Percentiles rank a stretch among this genome's conserved stretches.
Evolutionary conservation across 2,113 vertebrate species (phyloP).

Genomic region (Pituophis catenifer): DNA sequence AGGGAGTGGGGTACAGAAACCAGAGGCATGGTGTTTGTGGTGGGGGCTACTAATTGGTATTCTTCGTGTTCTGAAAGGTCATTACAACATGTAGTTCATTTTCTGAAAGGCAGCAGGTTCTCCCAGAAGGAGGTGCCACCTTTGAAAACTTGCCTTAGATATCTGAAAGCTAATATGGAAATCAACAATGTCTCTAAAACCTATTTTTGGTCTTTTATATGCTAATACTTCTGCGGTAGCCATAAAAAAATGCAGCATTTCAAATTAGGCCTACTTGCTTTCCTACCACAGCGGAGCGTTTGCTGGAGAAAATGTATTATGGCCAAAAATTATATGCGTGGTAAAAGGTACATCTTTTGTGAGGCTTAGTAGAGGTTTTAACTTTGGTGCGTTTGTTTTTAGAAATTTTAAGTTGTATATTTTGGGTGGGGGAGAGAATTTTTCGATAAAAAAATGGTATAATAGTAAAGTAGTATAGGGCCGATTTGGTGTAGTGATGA

Average conservation of each 20-base stretch:
- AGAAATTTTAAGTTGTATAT: background rate
- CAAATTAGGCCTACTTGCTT: constrained; percentile 28
- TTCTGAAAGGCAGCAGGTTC: background rate
- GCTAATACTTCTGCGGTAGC: constrained; percentile 32
- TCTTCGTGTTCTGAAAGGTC: background rate
- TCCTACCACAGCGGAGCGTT: background rate
- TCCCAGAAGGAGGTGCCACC: background rate
- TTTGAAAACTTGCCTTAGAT: background rate
- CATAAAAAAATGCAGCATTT: constrained; percentile 10
- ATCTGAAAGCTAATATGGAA: constrained; percentile 7
- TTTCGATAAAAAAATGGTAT: background rate
- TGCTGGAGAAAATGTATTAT: background rate
- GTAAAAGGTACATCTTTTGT: background rate
- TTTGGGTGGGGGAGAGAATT: rapidly evolving
- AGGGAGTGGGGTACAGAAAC: background rate
- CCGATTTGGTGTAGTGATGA: background rate
- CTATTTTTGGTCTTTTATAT: constrained; percentile 1
- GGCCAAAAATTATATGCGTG: background rate
- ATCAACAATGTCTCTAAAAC: constrained; percentile 30
- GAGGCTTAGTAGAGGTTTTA: background rate
- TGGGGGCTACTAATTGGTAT: background rate
- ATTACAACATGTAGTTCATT: background rate
- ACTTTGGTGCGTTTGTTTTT: background rate
- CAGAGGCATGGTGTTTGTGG: background rate
- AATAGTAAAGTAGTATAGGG: background rate